These are phyloP conservation scores for Bombus confusus DNA, from an alignment of 1,140 invertebrate genomes.

Conservation along the genomic window DNA sequence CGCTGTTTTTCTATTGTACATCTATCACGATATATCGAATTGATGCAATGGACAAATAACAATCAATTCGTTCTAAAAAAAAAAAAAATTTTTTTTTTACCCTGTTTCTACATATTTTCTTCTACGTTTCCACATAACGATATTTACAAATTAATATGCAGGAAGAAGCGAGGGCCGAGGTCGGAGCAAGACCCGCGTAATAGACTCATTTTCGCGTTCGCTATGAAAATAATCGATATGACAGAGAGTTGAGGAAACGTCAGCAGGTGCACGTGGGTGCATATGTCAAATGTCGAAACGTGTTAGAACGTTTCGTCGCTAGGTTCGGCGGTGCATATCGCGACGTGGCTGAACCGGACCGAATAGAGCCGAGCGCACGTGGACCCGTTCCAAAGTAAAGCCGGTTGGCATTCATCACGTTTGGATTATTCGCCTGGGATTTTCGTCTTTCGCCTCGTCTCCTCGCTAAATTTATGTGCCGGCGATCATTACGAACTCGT, in stretches of 20 bases:
- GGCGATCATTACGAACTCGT: slow-evolving; percentile 65
- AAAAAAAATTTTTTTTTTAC: no score
- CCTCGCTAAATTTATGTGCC: slow-evolving; percentile 71
- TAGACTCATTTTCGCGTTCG: not conserved
- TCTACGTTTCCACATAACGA: not conserved
- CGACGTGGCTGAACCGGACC: slow-evolving; percentile 11
- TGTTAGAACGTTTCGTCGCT: slow-evolving; percentile 70
- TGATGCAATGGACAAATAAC: no score
- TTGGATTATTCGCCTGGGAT: slow-evolving; percentile 69
- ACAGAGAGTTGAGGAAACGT: slow-evolving; percentile 5
- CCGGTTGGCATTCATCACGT: slow-evolving; percentile 71
- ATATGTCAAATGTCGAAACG: slow-evolving; percentile 73
- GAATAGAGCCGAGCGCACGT: slow-evolving; percentile 57
- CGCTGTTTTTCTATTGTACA: not conserved
- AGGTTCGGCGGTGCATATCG: slow-evolving; percentile 71
- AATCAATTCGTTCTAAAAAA: no score
- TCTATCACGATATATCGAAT: not conserved
- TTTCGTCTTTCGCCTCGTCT: slow-evolving; percentile 65
- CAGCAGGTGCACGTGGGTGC: slow-evolving; percentile 62
- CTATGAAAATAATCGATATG: slow-evolving; percentile 8
- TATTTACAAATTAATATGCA: not conserved
- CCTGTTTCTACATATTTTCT: not conserved
- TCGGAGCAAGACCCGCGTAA: not conserved
- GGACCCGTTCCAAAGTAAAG: slow-evolving; percentile 75
- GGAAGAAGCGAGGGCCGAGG: not conserved